Evolutionary conservation across 2,888 invertebrate genomes (phyloP), one percentile per base, ranked within the genome.

Genomic region (Lasioglossum pauxillum): DNA sequence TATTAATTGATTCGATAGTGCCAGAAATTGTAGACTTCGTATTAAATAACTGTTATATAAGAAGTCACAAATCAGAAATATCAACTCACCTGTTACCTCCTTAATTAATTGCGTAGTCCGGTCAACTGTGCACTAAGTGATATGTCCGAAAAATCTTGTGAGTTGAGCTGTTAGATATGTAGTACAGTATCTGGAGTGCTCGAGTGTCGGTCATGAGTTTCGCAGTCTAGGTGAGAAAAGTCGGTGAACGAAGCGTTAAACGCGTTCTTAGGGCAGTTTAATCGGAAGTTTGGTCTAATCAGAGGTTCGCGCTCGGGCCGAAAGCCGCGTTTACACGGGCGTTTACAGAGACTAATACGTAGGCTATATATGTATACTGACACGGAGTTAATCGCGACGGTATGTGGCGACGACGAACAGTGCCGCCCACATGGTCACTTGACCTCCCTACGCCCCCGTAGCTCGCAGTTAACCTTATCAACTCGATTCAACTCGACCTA

Each of bases 381-480:
- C 35, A 89, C 91, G 91, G 80, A 53, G 89, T 92, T 93, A 94
- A 94, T 94, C 92, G 79, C 57, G 92, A 80, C 90, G 93, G 93
- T 92, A 93, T 93, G 91, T 85, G 92, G 88, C 91, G 92, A 92
- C 93, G 93, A 92, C 92, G 93, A 93, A 92, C 92, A 92, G 82
- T 88, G 91, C 91, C 95, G 94, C 95, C 95, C 93, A 95, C 95
- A 92, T 91, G 91, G 91, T 93, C 94, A 95, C 95, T 95, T 95
- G 95, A 95, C 95, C 95, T 95, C 94, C 88, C 93, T 90, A 94
- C 93, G 94, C 95, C 94, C 93, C 94, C 95, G 92, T 93, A 94
- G 93, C 93, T 93, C 91, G 91, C 92, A 94, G 93, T 95, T 95
- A 95, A 95, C 95, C 95, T 95, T 95, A 95, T 95, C 94, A 95